Conservation (phyloP, 2,888 invertebrate species). For the Tachina fera region DNA sequence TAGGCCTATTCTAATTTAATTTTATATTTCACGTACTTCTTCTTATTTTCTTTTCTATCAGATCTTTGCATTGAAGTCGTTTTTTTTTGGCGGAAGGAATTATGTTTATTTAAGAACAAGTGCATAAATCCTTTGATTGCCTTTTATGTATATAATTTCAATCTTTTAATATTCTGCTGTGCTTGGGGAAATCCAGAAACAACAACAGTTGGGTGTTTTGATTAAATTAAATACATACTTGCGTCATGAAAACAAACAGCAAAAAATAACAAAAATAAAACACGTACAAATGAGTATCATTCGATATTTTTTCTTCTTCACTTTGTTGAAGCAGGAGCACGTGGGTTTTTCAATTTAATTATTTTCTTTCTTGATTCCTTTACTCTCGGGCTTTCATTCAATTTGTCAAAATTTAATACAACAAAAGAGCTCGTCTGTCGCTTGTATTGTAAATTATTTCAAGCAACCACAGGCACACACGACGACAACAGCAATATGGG, state of each 20-base stretch:
- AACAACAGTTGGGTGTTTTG: slow-evolving; percentile 60
- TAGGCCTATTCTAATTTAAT: too few species aligned
- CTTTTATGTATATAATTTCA: background rate
- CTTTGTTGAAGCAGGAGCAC: slow-evolving; percentile 47
- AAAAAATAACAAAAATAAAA: slow-evolving; percentile 4
- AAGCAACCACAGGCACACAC: background rate
- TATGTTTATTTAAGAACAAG: background rate
- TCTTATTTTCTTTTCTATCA: too few species aligned
- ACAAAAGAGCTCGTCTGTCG: slow-evolving; percentile 40
- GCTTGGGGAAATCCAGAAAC: slow-evolving; percentile 22
- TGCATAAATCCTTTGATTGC: background rate
- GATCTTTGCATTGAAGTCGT: too few species aligned
- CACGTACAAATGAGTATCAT: slow-evolving; percentile 11
- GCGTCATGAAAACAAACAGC: slow-evolving; percentile 44
- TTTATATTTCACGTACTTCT: too few species aligned
- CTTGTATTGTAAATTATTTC: slow-evolving; percentile 31
- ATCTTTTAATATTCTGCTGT: slow-evolving; percentile 10
- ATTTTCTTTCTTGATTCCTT: slow-evolving; percentile 40
- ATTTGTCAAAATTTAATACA: slow-evolving; percentile 67
- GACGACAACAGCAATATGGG: background rate
- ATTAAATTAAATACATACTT: slow-evolving; percentile 61
- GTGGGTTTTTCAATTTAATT: slow-evolving; percentile 53
- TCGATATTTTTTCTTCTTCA: background rate
- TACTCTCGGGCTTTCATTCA: slow-evolving; percentile 47
- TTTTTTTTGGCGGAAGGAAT: background rate